Base-by-base conservation (phyloP, 2,888 invertebrate species). In the Blastobasis lacticolella region DNA sequence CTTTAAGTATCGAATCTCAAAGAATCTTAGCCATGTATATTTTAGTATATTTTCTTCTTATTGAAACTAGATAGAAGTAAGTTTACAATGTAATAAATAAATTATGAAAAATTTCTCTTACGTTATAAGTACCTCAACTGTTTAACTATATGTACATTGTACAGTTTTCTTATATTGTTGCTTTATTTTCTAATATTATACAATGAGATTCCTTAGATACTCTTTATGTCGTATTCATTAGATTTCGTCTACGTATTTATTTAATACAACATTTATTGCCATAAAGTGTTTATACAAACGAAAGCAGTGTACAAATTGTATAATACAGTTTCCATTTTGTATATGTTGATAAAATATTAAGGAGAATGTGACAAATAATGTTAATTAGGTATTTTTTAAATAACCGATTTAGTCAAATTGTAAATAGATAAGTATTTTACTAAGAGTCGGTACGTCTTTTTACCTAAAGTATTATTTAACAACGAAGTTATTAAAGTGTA, bases 281-380 rank as follows among this genome's bases (percentile, higher is more conserved):
- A 54, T 52, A 48, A 48, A 23, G 23, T 49, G 41, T 38, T 51
- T 37, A 48, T 51, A 44, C 44, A 45, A 47, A 53, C 56, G 57
- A 62, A 63, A 63, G 61, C 61, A 60, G 56, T 75, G 74, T 76
- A 75, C 75, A 76, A 75, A 74, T 58, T 23, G 23, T 23, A 23
- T 23, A 37, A 37, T 4, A 45, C 23, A 23, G 23, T 23, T 10
- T 45, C 23, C 36, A 45, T 45, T 10, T 36, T 42, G 10, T 48
- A 44, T 37, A 47, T 49, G 10, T 9, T 37, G 37, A 45, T 37
- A 44, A 9, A 9, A 43, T 49, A 1, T 6, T 43, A 43, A 52
- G 46, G 38, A 49, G 52, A 54, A 37, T 52, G 46, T 58, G 23
- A 23, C 23, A 23, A 23, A 23, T 23, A 23, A 23, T 23, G 23